Percentiles rank a stretch among this genome's conserved stretches.
Conservation (phyloP, 2,888 invertebrate species). For the Meloe dianella region DNA sequence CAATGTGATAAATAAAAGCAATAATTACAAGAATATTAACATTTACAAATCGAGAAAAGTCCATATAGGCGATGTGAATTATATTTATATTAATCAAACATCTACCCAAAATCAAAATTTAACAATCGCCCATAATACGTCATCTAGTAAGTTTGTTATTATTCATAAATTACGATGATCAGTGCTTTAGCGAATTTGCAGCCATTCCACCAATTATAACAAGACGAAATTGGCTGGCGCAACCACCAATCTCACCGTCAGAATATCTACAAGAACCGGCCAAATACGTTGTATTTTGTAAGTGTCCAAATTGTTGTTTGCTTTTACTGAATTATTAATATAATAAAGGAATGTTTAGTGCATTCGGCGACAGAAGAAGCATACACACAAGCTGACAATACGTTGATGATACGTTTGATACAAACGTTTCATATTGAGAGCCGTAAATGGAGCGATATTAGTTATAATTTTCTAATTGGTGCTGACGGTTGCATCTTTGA, state of each 20-base stretch:
- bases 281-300: slow-evolving; percentile 62
- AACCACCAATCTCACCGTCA: slow-evolving; percentile 55
- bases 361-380: slow-evolving; percentile 63
- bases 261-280: slow-evolving; percentile 54
- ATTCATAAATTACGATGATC: neutral
- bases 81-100: slow-evolving; percentile 54
- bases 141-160: neutral
- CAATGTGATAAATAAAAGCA: slow-evolving; percentile 17
- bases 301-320: slow-evolving; percentile 35
- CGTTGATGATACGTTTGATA: slow-evolving; percentile 59
- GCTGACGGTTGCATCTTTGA: slow-evolving; percentile 65
- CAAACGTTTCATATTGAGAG: slow-evolving; percentile 64
- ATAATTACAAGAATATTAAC: slow-evolving; percentile 37
- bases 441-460: slow-evolving; percentile 62
- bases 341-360: slow-evolving; percentile 46
- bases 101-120: slow-evolving; percentile 17
- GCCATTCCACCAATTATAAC: slow-evolving; percentile 41
- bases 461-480: slow-evolving; percentile 65
- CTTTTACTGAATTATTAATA: neutral
- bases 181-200: neutral
- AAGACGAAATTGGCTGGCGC: slow-evolving; percentile 61
- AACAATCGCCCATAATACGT: slow-evolving; percentile 6
- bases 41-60: slow-evolving; percentile 60
- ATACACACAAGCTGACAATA: slow-evolving; percentile 59
- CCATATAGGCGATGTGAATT: slow-evolving; percentile 61